These are phyloP conservation scores for Lamellibrachia satsuma DNA, from an alignment of 2,888 invertebrate genomes.

Conservation along the genomic window DNA sequence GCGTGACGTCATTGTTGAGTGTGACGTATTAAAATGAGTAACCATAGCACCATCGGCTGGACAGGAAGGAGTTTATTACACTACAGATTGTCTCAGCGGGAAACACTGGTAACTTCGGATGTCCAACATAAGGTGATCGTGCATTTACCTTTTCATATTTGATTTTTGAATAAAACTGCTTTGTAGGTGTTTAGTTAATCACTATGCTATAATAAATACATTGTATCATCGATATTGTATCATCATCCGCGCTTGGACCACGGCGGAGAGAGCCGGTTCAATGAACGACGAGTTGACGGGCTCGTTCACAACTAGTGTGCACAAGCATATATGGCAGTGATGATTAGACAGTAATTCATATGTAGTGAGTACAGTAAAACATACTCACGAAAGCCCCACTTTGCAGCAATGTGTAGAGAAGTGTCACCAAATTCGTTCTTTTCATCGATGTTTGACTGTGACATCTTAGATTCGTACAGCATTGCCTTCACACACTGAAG, in stretches of 20 bases:
- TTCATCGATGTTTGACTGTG: slow-evolving; percentile 41
- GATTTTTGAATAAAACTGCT: neutral
- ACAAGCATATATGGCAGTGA: neutral
- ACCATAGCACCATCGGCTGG: too few relatives aligned
- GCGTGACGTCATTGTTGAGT: neutral
- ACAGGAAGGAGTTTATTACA: too few relatives aligned
- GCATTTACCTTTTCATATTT: neutral
- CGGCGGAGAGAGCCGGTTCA: neutral
- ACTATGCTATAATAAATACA: neutral
- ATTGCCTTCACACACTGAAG: slow-evolving; percentile 64
- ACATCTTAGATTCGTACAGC: slow-evolving; percentile 49
- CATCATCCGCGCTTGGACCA: neutral
- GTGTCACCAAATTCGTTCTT: slow-evolving; percentile 62
- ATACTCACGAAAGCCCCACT: slow-evolving; percentile 57
- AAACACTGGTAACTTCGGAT: too few relatives aligned
- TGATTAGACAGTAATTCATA: neutral
- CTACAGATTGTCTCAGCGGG: too few relatives aligned
- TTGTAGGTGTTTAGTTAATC: neutral
- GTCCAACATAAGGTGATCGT: too few relatives aligned
- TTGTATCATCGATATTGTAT: neutral
- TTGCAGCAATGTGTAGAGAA: slow-evolving; percentile 63
- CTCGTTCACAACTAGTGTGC: too few relatives aligned
- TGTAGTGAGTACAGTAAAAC: neutral
- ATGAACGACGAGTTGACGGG: neutral
- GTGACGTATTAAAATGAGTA: too few relatives aligned